Evolutionary conservation across 2,797 vertebrate genomes (phyloP).

Genomic region (Channallabes apus): DNA sequence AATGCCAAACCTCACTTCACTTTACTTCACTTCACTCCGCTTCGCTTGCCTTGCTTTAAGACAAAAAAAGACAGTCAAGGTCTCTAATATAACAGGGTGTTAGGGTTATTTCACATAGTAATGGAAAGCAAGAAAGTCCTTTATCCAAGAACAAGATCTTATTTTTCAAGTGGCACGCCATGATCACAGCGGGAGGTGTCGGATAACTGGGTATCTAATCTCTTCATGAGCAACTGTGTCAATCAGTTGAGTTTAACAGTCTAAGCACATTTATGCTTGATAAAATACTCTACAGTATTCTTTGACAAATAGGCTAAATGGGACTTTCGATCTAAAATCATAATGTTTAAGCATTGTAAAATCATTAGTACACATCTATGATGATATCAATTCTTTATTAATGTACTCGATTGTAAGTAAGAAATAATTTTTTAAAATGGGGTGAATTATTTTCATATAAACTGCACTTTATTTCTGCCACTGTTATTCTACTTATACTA

Average conservation of each 20-base stretch:
- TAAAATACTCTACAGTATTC: neutral
- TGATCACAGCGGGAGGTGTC: neutral
- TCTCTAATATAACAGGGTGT: conserved; percentile 18
- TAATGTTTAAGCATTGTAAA: neutral
- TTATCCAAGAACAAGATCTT: conserved; percentile 1
- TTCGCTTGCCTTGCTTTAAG: neutral
- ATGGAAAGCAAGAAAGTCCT: conserved; percentile 5
- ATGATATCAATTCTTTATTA: neutral
- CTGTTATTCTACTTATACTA: neutral
- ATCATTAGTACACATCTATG: neutral
- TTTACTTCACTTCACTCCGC: neutral
- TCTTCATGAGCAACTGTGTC: neutral
- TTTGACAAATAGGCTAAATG: neutral
- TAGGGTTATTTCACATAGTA: conserved; percentile 10
- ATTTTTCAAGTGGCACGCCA: neutral
- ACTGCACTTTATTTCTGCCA: neutral
- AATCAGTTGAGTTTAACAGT: neutral
- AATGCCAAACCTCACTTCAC: neutral
- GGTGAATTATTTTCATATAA: neutral
- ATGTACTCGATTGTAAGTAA: neutral
- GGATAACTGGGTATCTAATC: neutral
- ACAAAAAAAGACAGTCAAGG: neutral
- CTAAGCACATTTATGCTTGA: neutral
- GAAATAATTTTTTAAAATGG: neutral
- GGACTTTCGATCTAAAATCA: neutral